These are phyloP conservation scores for Diprion similis DNA, from an alignment of 1,140 invertebrate genomes.

Conservation along the genomic window DNA sequence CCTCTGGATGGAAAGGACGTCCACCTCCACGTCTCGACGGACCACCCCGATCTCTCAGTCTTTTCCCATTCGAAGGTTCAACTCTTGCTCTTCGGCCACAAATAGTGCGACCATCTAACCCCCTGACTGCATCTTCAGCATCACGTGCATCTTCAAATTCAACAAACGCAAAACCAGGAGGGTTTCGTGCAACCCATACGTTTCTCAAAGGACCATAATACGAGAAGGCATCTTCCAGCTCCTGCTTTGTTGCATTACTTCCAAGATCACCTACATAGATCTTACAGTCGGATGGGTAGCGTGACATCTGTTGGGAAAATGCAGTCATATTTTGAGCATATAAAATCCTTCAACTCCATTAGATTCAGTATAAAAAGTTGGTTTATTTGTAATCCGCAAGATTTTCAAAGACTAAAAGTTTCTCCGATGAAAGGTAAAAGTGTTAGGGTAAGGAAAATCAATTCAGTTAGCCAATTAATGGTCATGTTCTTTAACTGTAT, in stretches of 20 bases:
- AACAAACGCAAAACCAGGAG: conserved; percentile 93
- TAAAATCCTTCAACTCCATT: no score
- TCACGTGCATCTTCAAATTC: conserved; percentile 92
- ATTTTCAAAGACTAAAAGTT: no score
- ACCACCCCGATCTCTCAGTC: conserved; percentile 50
- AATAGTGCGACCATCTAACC: conserved; percentile 77
- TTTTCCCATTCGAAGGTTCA: conserved; percentile 88
- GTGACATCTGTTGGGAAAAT: conserved; percentile 66
- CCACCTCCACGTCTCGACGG: conserved; percentile 65
- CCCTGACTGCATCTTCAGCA: conserved; percentile 90
- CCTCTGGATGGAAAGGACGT: conserved; percentile 78
- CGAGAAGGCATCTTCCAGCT: conserved; percentile 92
- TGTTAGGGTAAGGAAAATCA: no score
- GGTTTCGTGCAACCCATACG: conserved; percentile 95
- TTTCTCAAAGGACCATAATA: conserved; percentile 93
- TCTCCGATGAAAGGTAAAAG: no score
- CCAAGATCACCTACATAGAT: conserved; percentile 96
- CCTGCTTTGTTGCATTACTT: conserved; percentile 86
- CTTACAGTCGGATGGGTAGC: conserved; percentile 88
- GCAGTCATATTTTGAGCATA: no score
- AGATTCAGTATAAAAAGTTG: no score
- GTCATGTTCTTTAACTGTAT: no score
- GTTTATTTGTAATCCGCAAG: no score
- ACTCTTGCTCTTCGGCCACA: conserved; percentile 91
- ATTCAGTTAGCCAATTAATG: no score